phyloP scores from a whole-genome alignment of 1,140 invertebrate genomes.

The Delia radicum region DNA sequence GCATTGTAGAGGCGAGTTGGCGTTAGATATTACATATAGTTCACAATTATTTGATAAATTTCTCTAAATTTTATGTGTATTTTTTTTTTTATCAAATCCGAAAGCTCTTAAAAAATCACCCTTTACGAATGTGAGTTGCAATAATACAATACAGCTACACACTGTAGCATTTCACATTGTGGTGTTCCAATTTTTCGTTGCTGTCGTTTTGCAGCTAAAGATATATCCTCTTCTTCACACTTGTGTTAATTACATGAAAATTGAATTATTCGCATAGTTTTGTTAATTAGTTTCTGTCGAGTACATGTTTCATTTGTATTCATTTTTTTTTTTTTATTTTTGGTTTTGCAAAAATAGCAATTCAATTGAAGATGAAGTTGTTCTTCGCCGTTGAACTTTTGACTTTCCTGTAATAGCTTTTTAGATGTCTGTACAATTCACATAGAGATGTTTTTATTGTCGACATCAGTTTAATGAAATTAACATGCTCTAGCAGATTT shows the following conservation, averaged over 20 bases:
- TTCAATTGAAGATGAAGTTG: constrained; percentile 10
- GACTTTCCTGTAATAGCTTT: background rate
- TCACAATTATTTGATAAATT: too few relatives aligned
- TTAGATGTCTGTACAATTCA: background rate
- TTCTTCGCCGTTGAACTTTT: background rate
- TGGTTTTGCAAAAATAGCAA: background rate
- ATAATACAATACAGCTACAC: too few relatives aligned
- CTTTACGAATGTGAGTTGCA: too few relatives aligned
- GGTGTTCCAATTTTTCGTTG: background rate
- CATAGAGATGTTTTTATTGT: constrained; percentile 22
- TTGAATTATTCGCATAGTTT: constrained; percentile 29
- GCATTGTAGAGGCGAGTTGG: too few relatives aligned
- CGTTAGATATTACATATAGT: too few relatives aligned
- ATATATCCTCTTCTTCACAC: background rate
- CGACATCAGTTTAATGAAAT: constrained; percentile 28
- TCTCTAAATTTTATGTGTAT: too few relatives aligned
- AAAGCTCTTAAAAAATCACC: too few relatives aligned
- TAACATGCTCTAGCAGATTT: too few relatives aligned
- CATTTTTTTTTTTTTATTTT: background rate
- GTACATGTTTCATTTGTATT: constrained; percentile 13
- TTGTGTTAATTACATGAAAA: background rate
- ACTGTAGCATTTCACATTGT: too few relatives aligned
- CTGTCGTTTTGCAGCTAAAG: background rate
- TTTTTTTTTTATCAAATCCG: too few relatives aligned
- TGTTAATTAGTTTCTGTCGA: constrained; percentile 29